Percentiles rank a stretch among this genome's conserved stretches.
These are phyloP conservation scores for Bellardia pandia DNA, from an alignment of 2,888 invertebrate genomes.

Conservation along the genomic window DNA sequence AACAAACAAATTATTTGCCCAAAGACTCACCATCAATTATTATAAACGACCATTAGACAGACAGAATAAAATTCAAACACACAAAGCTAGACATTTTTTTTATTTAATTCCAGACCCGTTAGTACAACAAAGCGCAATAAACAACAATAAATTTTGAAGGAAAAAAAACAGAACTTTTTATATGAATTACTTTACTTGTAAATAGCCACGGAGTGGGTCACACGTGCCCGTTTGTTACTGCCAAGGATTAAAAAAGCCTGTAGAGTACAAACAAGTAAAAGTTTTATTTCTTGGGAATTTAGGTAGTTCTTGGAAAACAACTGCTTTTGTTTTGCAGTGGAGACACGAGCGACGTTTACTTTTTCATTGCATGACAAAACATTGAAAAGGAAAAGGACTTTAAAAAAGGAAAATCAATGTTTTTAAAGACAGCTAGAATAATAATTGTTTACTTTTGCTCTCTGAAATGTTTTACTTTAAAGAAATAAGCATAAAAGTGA, in stretches of 20 bases:
- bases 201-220: conserved; percentile 66
- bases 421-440: neutral
- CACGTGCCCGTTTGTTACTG: conserved; percentile 67
- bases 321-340: neutral
- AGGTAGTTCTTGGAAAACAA: neutral
- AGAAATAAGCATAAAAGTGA: too few species aligned
- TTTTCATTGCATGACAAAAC: neutral
- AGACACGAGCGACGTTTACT: neutral
- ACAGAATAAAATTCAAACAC: conserved; percentile 25
- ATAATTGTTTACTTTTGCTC: neutral
- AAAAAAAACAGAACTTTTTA: conserved; percentile 38
- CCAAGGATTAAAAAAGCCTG: conserved; percentile 59
- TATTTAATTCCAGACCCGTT: neutral
- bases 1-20: conserved; percentile 24
- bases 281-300: conserved; percentile 20
- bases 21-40: conserved; percentile 9
- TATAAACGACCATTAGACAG: conserved; percentile 55
- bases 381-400: conserved; percentile 4
- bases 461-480: neutral
- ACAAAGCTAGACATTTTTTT: conserved; percentile 29
- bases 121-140: conserved; percentile 27
- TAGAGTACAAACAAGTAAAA: conserved; percentile 23
- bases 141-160: conserved; percentile 36
- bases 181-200: conserved; percentile 22
- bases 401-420: neutral